These are phyloP conservation scores for Epizoanthus scotinus DNA, from an alignment of 92 coral and sea anemone species.

Conservation along the genomic window DNA sequence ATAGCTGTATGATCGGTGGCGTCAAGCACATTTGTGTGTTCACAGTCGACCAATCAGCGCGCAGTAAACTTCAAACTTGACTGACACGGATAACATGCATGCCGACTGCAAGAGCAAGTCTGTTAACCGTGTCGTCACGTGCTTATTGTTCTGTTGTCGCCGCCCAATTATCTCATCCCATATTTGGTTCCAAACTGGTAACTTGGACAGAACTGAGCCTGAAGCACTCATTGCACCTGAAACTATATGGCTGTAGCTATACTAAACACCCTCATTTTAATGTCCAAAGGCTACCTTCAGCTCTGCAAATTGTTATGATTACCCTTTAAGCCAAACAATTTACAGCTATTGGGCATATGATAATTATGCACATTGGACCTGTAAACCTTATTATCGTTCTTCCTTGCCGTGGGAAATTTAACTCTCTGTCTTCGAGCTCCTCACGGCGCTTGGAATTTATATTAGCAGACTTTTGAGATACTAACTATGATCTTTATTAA, in stretches of 20 bases:
- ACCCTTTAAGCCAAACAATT: not conserved
- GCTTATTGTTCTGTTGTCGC: slow-evolving; percentile 40
- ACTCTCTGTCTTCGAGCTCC: not conserved
- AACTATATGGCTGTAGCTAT: slow-evolving; percentile 11
- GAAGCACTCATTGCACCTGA: slow-evolving; percentile 1
- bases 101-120: slow-evolving; percentile 31
- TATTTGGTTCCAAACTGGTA: slow-evolving; percentile 35
- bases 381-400: not conserved
- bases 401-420: slow-evolving; percentile 6
- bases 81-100: slow-evolving; percentile 35
- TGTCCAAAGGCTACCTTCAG: not conserved
- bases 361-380: no score
- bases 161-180: slow-evolving; percentile 31
- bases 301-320: not conserved
- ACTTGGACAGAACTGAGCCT: slow-evolving; percentile 3
- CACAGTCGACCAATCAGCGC: slow-evolving; percentile 33
- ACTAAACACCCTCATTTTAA: not conserved
- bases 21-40: slow-evolving; percentile 45
- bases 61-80: slow-evolving; percentile 26
- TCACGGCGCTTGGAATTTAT: not conserved
- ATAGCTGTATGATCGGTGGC: slow-evolving; percentile 50
- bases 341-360: not conserved
- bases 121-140: slow-evolving; percentile 37
- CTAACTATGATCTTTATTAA: slow-evolving; percentile 15
- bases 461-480: no score